Evolutionary conservation across 2,888 invertebrate species (phyloP).

Genomic region (Cataglyphis rosenhaueri): DNA sequence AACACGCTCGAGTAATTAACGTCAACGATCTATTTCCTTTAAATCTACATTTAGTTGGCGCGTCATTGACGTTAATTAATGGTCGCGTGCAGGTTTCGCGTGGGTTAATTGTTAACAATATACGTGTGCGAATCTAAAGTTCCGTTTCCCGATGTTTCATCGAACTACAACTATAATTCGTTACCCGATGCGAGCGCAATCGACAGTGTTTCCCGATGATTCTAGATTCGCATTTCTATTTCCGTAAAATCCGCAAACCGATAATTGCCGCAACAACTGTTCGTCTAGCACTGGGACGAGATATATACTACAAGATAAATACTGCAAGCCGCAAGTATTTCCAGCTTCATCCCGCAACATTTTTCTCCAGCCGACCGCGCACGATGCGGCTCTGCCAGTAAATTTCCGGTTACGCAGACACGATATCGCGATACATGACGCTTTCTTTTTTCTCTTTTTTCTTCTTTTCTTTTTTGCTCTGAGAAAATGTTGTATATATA

Average conservation of each 20-base stretch:
- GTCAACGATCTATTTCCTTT: constrained; percentile 38
- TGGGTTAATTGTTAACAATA: constrained; percentile 31
- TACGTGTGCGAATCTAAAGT: constrained; percentile 24
- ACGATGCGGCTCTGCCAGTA: constrained; percentile 32
- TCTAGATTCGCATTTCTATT: constrained; percentile 23
- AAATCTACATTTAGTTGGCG: constrained; percentile 5
- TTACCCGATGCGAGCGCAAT: background rate
- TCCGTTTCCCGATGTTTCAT: constrained; percentile 15
- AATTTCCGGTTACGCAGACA: constrained; percentile 57
- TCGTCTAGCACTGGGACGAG: background rate
- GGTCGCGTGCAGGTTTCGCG: constrained; percentile 5
- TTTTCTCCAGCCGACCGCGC: constrained; percentile 48
- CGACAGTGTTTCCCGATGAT: background rate
- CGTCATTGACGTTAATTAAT: constrained; percentile 25
- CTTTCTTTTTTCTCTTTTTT: background rate
- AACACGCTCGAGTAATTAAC: constrained; percentile 30
- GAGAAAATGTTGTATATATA: constrained; percentile 6
- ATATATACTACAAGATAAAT: constrained; percentile 20
- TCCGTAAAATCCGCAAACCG: constrained; percentile 19
- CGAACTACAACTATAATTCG: background rate
- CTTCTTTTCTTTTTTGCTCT: constrained; percentile 6
- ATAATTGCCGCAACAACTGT: constrained; percentile 23
- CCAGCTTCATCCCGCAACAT: constrained; percentile 30
- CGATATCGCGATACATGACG: constrained; percentile 48
- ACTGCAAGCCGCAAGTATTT: constrained; percentile 32